Conservation (phyloP, 2,797 vertebrate genomes). For the Rhynchotus rufescens region DNA sequence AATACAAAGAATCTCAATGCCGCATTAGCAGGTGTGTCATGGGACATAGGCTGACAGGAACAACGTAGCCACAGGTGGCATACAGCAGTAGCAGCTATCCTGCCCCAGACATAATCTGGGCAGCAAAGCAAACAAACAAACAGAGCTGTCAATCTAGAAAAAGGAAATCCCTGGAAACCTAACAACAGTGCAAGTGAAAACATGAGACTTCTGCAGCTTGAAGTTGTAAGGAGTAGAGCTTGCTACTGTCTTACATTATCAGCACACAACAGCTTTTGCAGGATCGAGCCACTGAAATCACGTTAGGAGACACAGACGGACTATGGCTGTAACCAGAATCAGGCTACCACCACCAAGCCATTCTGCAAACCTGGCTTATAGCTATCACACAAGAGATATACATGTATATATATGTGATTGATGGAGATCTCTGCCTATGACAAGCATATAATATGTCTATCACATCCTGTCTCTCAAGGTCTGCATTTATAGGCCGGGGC, state of each 20-base stretch:
- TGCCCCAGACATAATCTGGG: background rate
- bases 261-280: background rate
- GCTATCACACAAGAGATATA: background rate
- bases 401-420: too few relatives aligned
- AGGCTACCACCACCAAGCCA: background rate
- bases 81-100: background rate
- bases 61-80: background rate
- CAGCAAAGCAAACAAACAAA: background rate
- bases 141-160: background rate
- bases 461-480: background rate
- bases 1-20: background rate
- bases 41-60: background rate
- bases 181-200: background rate
- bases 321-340: accelerated
- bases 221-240: background rate
- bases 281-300: background rate
- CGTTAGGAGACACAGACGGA: background rate
- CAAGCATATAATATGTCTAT: background rate
- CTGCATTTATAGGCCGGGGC: background rate
- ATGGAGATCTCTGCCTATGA: too few relatives aligned
- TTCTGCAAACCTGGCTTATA: background rate
- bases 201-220: background rate
- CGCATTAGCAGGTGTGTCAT: background rate
- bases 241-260: background rate
- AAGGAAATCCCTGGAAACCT: background rate